Conservation (phyloP, 2,797 vertebrate genomes). For the Chloroceryle inda region DNA sequence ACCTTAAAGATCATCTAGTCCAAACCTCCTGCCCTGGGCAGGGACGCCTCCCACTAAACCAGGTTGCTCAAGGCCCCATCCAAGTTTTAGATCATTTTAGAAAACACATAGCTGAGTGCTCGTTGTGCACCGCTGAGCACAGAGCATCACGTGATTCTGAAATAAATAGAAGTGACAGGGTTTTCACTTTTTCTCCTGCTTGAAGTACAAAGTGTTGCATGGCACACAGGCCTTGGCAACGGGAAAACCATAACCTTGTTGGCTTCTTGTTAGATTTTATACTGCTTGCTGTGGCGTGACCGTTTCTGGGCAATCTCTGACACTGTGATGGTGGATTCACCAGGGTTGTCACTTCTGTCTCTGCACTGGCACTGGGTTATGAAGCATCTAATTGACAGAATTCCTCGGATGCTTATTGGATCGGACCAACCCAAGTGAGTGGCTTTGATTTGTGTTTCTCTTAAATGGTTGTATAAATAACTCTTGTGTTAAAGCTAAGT, state of each 20-base stretch:
- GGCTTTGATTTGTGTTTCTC: background rate
- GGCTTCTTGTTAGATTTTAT: slow-evolving; percentile 63
- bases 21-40: too few species aligned
- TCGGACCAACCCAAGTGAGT: slow-evolving; percentile 87
- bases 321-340: slow-evolving; percentile 83
- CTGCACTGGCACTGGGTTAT: slow-evolving; percentile 98
- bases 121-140: background rate
- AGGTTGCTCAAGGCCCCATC: too few species aligned
- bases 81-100: background rate
- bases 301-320: slow-evolving; percentile 91
- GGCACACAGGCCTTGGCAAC: background rate
- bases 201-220: background rate
- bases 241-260: background rate
- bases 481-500: background rate
- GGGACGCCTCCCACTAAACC: too few species aligned
- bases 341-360: slow-evolving; percentile 89
- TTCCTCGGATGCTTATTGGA: slow-evolving; percentile 88
- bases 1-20: too few species aligned
- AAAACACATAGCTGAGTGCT: background rate
- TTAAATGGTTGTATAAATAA: background rate
- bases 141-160: background rate
- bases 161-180: background rate
- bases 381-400: slow-evolving; percentile 88
- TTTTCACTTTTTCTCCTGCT: background rate
- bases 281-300: slow-evolving; percentile 89